phyloP scores from a whole-genome alignment of 1,140 invertebrate species.

The Drosophila nigrodunni region DNA sequence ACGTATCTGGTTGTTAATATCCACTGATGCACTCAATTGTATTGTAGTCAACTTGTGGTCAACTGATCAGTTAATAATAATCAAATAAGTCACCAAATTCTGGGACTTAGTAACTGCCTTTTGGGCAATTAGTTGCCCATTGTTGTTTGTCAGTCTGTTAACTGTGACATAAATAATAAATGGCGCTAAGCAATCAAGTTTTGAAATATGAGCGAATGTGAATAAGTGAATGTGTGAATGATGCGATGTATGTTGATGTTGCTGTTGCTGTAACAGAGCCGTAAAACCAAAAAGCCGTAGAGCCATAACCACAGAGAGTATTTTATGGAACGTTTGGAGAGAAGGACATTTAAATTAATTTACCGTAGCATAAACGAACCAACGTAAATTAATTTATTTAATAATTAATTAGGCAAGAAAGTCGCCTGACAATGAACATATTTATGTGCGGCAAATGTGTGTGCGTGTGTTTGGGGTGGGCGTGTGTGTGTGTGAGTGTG shows the following conservation, averaged over 20 bases:
- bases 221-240: slow-evolving; percentile 5
- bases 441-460: slow-evolving; percentile 57
- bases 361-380: slow-evolving; percentile 59
- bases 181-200: slow-evolving; percentile 49
- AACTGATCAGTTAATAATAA: slow-evolving; percentile 67
- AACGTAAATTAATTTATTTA: slow-evolving; percentile 80
- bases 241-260: slow-evolving; percentile 36
- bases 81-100: slow-evolving; percentile 14
- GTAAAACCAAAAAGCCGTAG: slow-evolving; percentile 20
- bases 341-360: slow-evolving; percentile 80
- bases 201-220: slow-evolving; percentile 19
- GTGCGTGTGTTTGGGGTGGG: slow-evolving; percentile 6
- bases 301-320: slow-evolving; percentile 31
- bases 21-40: neutral
- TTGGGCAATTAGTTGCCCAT: slow-evolving; percentile 66
- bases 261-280: slow-evolving; percentile 10
- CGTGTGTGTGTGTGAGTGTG: slow-evolving; percentile 16
- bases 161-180: slow-evolving; percentile 74
- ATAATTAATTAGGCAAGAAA: slow-evolving; percentile 83
- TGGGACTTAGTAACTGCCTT: slow-evolving; percentile 35
- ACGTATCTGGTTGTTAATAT: too few species aligned
- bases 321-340: slow-evolving; percentile 27
- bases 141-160: slow-evolving; percentile 46
- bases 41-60: slow-evolving; percentile 45
- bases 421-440: slow-evolving; percentile 69